Evolutionary conservation across 2,888 invertebrate genomes (phyloP).

Genomic region (Tenthredo distinguenda): DNA sequence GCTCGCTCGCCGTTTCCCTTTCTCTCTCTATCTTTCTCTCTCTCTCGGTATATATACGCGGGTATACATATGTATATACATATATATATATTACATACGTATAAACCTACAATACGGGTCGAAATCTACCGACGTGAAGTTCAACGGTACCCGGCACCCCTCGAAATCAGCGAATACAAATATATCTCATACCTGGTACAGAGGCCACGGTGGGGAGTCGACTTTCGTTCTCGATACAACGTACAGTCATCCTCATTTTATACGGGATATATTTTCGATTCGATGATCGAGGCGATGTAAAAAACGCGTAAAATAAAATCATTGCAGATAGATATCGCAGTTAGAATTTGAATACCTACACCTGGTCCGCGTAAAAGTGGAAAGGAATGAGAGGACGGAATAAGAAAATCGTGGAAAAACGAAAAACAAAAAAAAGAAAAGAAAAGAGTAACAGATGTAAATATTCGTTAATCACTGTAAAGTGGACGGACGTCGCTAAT

Average conservation of each 20-base stretch:
- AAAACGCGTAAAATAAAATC: no score
- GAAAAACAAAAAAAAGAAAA: not conserved
- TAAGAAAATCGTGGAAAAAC: not conserved
- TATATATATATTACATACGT: not conserved
- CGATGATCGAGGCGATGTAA: no score
- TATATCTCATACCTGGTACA: not conserved
- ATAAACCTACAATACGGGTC: constrained; percentile 15
- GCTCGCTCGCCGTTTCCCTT: constrained; percentile 43
- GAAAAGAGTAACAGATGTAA: constrained; percentile 11
- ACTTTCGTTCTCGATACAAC: not conserved
- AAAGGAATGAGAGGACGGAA: not conserved
- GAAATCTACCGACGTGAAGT: constrained; percentile 33
- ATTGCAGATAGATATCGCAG: no score
- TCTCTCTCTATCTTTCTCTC: not conserved
- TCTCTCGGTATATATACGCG: not conserved
- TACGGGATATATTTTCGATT: not conserved
- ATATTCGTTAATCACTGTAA: constrained; percentile 59
- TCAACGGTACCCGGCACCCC: not conserved
- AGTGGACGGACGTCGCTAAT: constrained; percentile 64
- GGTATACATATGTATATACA: no score
- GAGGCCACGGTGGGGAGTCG: not conserved
- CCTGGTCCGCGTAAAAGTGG: no score
- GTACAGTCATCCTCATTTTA: not conserved
- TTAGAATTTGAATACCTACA: not conserved
- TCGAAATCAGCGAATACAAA: not conserved